Evolutionary conservation across 2,113 vertebrate species (phyloP), one percentile per base, ranked within the genome.

Genomic region (Tenebrosternarchus preto): DNA sequence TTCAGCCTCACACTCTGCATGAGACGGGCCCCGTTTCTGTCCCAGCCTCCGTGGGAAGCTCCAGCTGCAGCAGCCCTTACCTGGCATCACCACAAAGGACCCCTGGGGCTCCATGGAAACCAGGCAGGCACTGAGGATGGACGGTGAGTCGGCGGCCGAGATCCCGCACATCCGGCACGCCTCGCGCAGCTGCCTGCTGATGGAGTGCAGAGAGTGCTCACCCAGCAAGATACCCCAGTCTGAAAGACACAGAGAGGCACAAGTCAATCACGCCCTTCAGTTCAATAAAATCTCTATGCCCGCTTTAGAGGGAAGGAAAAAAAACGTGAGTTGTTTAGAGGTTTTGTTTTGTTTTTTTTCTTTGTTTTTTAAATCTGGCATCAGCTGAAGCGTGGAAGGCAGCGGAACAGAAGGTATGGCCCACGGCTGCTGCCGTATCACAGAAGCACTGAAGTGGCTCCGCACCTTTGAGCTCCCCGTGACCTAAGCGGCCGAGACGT

Each of bases 91-190:
- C 68, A 98, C 96, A 0, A 99, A 95, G 19, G 97, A 98, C 57
- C 97, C 97, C 87, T 98, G 97, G 3, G 97, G 96, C 91, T 99
- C 97, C 95, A 99, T 96, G 90, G 97, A 97, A 43, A 99, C 97
- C 87, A 99, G 92, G 85, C 97, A 99, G 94, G 97, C 97, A 89
- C 97, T 98, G 85, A 98, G 96, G 90, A 99, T 96, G 63, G 94
- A 92, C 64, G 97, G 97, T 27, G 96, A 96, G 90, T 99, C 97
- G 0, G 93, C 93, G 0, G 96, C 88, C 0, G 97, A 99, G 89
- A 98, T 96, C 16, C 97, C 96, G 60, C 97, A 98, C 93, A 99
- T 95, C 63, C 95, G 95, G 88, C 97, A 99, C 57, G 95, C 93
- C 83, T 98, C 97, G 90, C 94, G 96, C 78, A 99, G 94, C 89